Conservation (phyloP, 2,888 invertebrate species). For the Noctua pronuba region DNA sequence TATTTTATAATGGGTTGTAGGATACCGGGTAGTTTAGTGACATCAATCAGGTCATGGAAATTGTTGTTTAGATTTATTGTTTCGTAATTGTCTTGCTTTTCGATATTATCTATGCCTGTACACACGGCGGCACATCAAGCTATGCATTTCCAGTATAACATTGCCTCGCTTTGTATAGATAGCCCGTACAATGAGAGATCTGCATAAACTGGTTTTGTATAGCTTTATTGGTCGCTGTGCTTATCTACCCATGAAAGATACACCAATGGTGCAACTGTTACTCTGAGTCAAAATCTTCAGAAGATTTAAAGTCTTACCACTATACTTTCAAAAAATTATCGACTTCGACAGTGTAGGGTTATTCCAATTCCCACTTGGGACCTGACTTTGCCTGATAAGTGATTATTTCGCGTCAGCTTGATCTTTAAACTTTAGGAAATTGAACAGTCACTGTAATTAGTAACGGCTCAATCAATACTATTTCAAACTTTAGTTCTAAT, state of each 20-base stretch:
- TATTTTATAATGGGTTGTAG: slow-evolving; percentile 29
- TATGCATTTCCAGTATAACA: no score
- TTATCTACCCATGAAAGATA: background rate
- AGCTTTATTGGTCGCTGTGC: background rate
- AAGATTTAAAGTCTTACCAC: background rate
- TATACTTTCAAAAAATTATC: background rate
- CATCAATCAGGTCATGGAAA: background rate
- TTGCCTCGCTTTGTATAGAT: no score
- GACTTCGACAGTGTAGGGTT: background rate
- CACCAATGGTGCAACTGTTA: background rate
- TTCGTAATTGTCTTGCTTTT: background rate
- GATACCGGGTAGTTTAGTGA: background rate
- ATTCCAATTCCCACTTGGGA: background rate
- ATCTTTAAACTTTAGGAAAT: background rate
- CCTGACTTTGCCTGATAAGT: background rate
- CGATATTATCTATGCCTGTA: background rate
- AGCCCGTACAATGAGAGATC: background rate
- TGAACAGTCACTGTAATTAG: background rate
- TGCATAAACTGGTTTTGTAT: background rate
- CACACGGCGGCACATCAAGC: no score
- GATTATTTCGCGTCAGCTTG: background rate
- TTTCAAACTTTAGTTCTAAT: slow-evolving; percentile 12
- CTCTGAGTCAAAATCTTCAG: background rate
- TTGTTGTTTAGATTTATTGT: background rate
- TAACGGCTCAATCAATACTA: background rate